phyloP scores from a whole-genome alignment of 2,888 invertebrate species.

The Polyommatus icarus region DNA sequence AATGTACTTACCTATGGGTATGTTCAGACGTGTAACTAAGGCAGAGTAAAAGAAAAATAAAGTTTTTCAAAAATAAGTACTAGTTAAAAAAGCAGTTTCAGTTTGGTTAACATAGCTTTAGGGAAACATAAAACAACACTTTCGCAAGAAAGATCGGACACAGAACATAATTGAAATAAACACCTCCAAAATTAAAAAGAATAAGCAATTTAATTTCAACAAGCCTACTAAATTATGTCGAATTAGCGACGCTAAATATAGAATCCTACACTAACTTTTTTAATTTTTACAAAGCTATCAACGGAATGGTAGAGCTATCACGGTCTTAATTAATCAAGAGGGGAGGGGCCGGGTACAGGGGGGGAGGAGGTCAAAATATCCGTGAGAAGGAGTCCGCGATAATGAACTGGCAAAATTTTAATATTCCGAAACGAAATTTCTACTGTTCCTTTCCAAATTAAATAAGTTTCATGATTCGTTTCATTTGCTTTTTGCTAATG shows the following conservation, averaged over 20 bases:
- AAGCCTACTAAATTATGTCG: neutral
- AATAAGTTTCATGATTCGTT: slow-evolving; percentile 38
- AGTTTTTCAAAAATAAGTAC: neutral
- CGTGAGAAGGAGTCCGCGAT: slow-evolving; percentile 34
- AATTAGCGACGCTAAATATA: slow-evolving; percentile 28
- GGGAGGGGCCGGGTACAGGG: slow-evolving; percentile 9
- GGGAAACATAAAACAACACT: neutral
- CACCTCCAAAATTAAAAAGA: neutral
- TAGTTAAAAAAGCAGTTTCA: neutral
- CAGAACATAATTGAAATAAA: neutral
- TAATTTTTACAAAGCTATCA: slow-evolving; percentile 35
- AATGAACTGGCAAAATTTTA: slow-evolving; percentile 43
- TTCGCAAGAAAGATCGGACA: neutral
- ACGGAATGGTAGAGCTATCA: slow-evolving; percentile 35
- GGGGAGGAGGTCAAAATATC: slow-evolving; percentile 32
- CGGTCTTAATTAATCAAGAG: slow-evolving; percentile 39
- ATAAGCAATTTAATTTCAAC: slow-evolving; percentile 7
- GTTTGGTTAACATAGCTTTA: neutral
- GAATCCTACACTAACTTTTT: slow-evolving; percentile 27
- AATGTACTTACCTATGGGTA: neutral
- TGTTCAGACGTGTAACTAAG: too few species aligned
- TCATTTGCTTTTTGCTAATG: slow-evolving; percentile 33
- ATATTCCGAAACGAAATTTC: slow-evolving; percentile 42
- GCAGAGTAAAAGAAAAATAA: neutral
- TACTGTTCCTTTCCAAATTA: slow-evolving; percentile 37